Evolutionary conservation across 2,113 vertebrate genomes (phyloP).

Genomic region (Psittacara wagleri): DNA sequence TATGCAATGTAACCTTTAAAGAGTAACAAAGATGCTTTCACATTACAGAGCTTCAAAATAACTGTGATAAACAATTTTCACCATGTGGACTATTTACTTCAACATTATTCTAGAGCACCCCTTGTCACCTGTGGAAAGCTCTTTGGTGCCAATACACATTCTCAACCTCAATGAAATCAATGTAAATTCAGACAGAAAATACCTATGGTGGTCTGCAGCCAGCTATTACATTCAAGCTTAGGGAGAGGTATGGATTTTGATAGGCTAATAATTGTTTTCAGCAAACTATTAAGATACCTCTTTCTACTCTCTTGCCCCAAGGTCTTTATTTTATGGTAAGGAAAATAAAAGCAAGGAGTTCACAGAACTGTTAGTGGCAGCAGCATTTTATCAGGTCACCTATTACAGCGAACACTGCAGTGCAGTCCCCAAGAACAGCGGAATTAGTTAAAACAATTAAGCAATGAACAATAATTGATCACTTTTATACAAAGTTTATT

Average conservation of each 20-base stretch:
- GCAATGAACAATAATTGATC: background rate
- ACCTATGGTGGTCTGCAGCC: background rate
- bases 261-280: background rate
- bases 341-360: background rate
- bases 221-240: background rate
- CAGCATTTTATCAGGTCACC: background rate
- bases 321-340: background rate
- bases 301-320: background rate
- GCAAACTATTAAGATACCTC: background rate
- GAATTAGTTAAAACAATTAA: background rate
- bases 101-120: background rate
- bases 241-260: background rate
- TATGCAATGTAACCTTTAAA: background rate
- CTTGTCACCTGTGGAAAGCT: background rate
- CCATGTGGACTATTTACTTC: background rate
- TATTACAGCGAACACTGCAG: background rate
- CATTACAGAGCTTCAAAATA: background rate
- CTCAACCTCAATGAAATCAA: background rate
- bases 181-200: background rate
- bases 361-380: background rate
- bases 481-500: conserved; percentile 57
- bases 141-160: background rate
- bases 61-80: background rate
- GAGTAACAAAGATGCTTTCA: background rate
- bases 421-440: background rate